Percentiles rank a stretch among this genome's conserved stretches.
Conservation (phyloP, 1,140 invertebrate species). For the Panonychus citri region DNA sequence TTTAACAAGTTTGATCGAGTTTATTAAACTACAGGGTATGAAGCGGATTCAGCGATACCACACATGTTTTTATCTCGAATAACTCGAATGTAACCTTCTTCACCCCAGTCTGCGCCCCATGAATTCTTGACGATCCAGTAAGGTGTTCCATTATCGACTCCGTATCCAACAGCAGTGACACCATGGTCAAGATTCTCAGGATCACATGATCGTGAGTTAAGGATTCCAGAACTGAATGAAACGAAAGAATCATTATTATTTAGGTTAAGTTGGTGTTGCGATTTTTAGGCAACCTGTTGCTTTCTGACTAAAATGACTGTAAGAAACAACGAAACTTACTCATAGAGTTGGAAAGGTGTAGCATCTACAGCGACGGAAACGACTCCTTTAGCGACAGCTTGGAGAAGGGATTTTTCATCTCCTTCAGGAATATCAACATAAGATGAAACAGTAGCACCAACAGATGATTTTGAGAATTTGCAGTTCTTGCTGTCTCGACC, state of each 20-base stretch:
- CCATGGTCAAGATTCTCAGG: slow-evolving; percentile 22
- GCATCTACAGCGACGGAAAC: slow-evolving; percentile 28
- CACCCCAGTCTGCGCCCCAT: slow-evolving; percentile 52
- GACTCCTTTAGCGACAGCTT: slow-evolving; percentile 23
- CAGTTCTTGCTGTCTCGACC: slow-evolving; percentile 26
- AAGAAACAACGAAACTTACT: slow-evolving; percentile 20
- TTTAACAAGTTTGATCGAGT: too few species aligned
- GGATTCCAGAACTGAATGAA: background rate
- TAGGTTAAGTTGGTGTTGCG: too few species aligned
- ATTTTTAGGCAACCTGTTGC: too few species aligned
- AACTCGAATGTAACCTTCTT: slow-evolving; percentile 70
- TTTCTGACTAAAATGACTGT: slow-evolving; percentile 17
- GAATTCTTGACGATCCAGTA: slow-evolving; percentile 30
- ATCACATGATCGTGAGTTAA: background rate
- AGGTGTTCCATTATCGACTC: slow-evolving; percentile 17
- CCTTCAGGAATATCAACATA: slow-evolving; percentile 25
- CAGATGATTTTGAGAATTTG: slow-evolving; percentile 20
- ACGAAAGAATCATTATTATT: background rate
- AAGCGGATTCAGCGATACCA: slow-evolving; percentile 55
- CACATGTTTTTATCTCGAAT: slow-evolving; percentile 67
- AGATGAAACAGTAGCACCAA: slow-evolving; percentile 28
- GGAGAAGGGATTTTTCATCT: slow-evolving; percentile 22
- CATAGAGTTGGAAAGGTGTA: slow-evolving; percentile 14
- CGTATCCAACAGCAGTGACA: slow-evolving; percentile 26
- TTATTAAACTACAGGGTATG: slow-evolving; percentile 23